These are phyloP conservation scores for Alethe diademata DNA, from an alignment of 2,113 vertebrate genomes.

Conservation along the genomic window DNA sequence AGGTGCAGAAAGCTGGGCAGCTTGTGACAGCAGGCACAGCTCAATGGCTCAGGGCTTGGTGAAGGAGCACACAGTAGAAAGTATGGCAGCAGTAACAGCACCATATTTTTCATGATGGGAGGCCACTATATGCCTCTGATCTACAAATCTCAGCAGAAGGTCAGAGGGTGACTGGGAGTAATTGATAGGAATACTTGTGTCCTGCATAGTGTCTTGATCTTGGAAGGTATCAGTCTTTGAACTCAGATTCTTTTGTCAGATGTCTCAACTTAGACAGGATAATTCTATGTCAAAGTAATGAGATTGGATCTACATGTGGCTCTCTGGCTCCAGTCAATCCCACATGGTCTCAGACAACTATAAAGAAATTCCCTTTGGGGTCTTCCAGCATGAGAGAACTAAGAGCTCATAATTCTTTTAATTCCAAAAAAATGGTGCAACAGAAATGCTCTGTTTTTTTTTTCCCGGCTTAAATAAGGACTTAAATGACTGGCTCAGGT, in stretches of 20 bases:
- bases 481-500: not conserved
- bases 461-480: not conserved
- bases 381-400: not conserved
- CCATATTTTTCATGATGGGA: not conserved
- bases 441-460: not conserved
- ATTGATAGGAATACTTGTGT: not conserved
- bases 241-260: not conserved
- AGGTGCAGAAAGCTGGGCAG: not conserved
- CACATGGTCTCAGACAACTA: not conserved
- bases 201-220: not conserved
- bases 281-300: not conserved
- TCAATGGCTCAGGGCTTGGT: not conserved
- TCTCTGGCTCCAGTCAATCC: not conserved
- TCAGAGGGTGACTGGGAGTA: not conserved
- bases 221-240: not conserved
- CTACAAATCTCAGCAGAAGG: not conserved
- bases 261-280: not conserved
- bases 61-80: not conserved
- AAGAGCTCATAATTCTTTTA: not conserved
- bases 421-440: not conserved
- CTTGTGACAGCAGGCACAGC: not conserved
- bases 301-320: not conserved
- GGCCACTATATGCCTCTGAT: not conserved
- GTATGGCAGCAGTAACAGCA: not conserved
- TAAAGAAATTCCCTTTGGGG: not conserved